Evolutionary conservation across 2,888 invertebrate genomes (phyloP), one percentile per base, ranked within the genome.

Genomic region (Bugula neritina): DNA sequence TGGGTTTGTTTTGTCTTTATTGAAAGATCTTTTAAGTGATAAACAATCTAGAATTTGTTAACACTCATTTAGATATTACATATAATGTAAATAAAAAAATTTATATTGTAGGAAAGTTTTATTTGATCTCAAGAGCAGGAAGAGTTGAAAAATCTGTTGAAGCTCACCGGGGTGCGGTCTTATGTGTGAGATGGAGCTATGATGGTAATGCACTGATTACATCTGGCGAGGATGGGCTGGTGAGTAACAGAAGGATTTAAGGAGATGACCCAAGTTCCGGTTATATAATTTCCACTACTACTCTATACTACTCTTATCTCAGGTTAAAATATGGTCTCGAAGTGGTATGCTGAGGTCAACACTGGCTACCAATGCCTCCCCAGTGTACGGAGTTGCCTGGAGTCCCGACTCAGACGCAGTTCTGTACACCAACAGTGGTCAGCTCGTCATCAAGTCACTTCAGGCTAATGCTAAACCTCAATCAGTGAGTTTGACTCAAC

Each of bases 281-380:
- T n/a, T n/a, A n/a, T n/a, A n/a, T n/a, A n/a, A n/a, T n/a, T n/a
- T n/a, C n/a, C n/a, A n/a, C n/a, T n/a, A n/a, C n/a, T n/a, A n/a
- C n/a, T 43, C 43, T 43, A 17, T 43, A 17, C 5, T 10, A 43
- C 43, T 43, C 17, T 99, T 10, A 10, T 57, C 98, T 0, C 89
- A 90, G 72, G 90, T 98, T 1, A 97, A 97, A 86, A 90, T 98
- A 73, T 99, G 98, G 98, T 98, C 98, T 0, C 88, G 95, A 69
- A 93, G 92, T 79, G 98, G 97, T 21, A 86, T 87, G 86, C 87
- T 99, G 21, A 88, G 99, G 0, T 94, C 96, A 0, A 92, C 92
- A 0, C 89, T 96, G 0, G 89, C 93, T 63, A 91, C 92, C 76
- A 91, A 91, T 72, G 91, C 90, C 76, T 80, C 88, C 71, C 90